These are phyloP conservation scores for Sebastes trivittatus DNA, from an alignment of 2,797 vertebrate genomes.

Conservation along the genomic window DNA sequence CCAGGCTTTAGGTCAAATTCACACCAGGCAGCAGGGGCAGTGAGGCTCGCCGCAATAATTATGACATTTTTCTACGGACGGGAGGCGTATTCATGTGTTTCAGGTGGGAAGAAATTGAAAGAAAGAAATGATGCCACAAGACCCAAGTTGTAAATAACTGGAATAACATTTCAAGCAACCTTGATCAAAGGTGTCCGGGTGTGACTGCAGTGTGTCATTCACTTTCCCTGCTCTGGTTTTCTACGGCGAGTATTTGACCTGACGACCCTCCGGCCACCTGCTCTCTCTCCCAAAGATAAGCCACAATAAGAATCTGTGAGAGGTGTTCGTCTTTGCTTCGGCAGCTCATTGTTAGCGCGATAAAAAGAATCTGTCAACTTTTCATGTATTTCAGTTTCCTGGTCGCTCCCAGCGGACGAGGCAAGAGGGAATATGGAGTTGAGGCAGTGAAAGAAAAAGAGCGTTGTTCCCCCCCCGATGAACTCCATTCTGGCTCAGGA, in stretches of 20 bases:
- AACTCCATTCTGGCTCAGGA: slow-evolving; percentile 69
- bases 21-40: too few species aligned
- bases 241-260: slow-evolving; percentile 6
- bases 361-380: slow-evolving; percentile 55
- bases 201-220: not conserved
- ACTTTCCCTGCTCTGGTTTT: not conserved
- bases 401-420: slow-evolving; percentile 36
- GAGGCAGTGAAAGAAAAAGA: slow-evolving; percentile 43
- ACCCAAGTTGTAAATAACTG: not conserved
- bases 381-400: slow-evolving; percentile 51
- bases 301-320: not conserved
- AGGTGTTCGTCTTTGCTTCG: not conserved
- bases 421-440: slow-evolving; percentile 9
- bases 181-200: not conserved
- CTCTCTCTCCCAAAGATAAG: not conserved
- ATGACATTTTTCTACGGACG: too few species aligned
- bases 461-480: slow-evolving; percentile 21
- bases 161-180: not conserved
- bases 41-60: too few species aligned
- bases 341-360: slow-evolving; percentile 47
- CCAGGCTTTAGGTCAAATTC: too few species aligned
- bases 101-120: too few species aligned
- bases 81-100: too few species aligned
- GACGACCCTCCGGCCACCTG: slow-evolving; percentile 45
- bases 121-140: too few species aligned